Conservation (phyloP, 1,140 invertebrate genomes). For the Paralvinella palmiformis region DNA sequence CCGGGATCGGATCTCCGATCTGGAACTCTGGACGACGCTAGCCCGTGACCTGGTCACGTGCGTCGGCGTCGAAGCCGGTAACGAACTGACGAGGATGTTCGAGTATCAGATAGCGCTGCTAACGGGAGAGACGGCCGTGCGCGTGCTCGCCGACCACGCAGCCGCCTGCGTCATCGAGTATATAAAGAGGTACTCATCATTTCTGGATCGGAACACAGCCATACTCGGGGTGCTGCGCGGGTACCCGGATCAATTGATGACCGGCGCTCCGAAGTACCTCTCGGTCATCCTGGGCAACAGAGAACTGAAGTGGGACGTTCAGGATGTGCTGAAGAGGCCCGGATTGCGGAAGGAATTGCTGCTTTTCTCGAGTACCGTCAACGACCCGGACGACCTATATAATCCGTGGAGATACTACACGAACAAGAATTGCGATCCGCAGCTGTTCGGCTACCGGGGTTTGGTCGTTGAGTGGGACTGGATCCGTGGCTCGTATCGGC, state of each 20-base stretch:
- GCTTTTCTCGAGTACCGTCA: neutral
- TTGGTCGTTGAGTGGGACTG: conserved; percentile 18
- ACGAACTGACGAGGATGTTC: conserved; percentile 17
- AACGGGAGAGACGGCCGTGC: conserved; percentile 2
- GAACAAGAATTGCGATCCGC: conserved; percentile 4
- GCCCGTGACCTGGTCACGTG: conserved; percentile 16
- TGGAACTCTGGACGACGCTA: conserved; percentile 4
- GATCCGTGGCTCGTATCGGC: conserved; percentile 4
- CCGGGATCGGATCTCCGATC: neutral
- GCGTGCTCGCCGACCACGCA: conserved; percentile 5
- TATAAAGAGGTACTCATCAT: conserved; percentile 4
- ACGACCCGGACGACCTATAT: neutral
- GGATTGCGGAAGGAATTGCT: conserved; percentile 15
- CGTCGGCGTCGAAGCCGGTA: conserved; percentile 9
- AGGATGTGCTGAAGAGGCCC: conserved; percentile 18
- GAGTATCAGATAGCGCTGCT: conserved; percentile 20
- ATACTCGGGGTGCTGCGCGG: conserved; percentile 9
- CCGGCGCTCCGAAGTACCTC: neutral
- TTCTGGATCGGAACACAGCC: conserved; percentile 15
- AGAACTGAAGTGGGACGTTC: conserved; percentile 20
- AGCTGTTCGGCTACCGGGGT: conserved; percentile 18
- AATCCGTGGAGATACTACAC: conserved; percentile 15
- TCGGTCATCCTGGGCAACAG: conserved; percentile 13
- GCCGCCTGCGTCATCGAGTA: conserved; percentile 11
- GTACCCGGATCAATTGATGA: neutral